A percentile compares a stretch with the other conserved stretches of the same genome.
Conservation (phyloP, 2,113 vertebrate genomes). For the human region GRCh38 chr2:159765501-159766000, state of each 20-base stretch:
- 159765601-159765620: not conserved
- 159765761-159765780: not conserved
- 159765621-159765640: constrained; percentile 21
- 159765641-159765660: constrained; percentile 36
- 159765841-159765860: not conserved
- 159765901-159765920: not conserved
- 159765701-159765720: not conserved
- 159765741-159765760: constrained; percentile 39
- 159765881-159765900: not conserved
- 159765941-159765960: not conserved
- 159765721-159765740: constrained; percentile 1
- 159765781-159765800: constrained; percentile 19
- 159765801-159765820: constrained; percentile 42
- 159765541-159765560: not conserved
- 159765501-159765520: not conserved
- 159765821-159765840: not conserved
- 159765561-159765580: not conserved
- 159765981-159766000: not conserved
- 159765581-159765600: constrained; percentile 30
- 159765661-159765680: not conserved
- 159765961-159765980: not conserved
- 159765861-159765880: not conserved
- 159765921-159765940: constrained; percentile 11
- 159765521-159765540: constrained; percentile 10
- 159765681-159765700: constrained; percentile 17